phyloP scores from a whole-genome alignment of 2,888 invertebrate species.

The Aphelenchoides bicaudatus region DNA sequence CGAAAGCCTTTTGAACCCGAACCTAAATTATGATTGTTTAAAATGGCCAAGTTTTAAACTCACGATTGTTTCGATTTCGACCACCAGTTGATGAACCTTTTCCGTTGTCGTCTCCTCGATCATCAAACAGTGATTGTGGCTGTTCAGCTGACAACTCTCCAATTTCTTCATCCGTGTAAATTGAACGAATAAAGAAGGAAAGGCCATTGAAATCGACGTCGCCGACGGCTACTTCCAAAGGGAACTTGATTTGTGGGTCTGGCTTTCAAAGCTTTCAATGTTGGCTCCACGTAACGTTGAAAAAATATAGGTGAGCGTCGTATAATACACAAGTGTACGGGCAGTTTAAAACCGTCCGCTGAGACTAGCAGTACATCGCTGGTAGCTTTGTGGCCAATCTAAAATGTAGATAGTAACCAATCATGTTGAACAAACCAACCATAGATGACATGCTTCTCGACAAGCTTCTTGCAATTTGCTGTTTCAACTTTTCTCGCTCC shows the following conservation, averaged over 20 bases:
- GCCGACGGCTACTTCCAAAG: conserved; percentile 51
- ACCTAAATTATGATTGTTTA: background rate
- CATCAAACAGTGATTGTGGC: background rate
- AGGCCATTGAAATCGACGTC: conserved; percentile 54
- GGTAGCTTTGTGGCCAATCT: conserved; percentile 45
- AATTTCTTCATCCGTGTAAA: conserved; percentile 18
- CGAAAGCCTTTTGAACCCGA: conserved; percentile 12
- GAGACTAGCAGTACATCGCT: conserved; percentile 52
- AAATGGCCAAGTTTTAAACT: background rate
- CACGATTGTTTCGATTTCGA: background rate
- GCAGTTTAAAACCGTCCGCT: conserved; percentile 51
- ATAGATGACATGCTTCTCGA: too few relatives aligned
- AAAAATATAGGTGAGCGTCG: conserved; percentile 54
- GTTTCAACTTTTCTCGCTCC: conserved; percentile 14
- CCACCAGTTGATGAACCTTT: background rate
- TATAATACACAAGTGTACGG: conserved; percentile 55
- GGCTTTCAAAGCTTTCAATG: conserved; percentile 35
- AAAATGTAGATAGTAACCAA: conserved; percentile 2
- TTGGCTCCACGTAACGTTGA: conserved; percentile 51
- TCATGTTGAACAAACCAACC: too few relatives aligned
- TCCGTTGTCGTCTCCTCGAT: background rate
- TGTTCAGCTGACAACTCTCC: background rate
- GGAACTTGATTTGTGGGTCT: background rate
- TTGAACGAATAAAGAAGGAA: conserved; percentile 53
- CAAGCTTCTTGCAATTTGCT: conserved; percentile 4